Evolutionary conservation across 2,888 invertebrate genomes (phyloP).

Genomic region (Rhamnusium bicolor): DNA sequence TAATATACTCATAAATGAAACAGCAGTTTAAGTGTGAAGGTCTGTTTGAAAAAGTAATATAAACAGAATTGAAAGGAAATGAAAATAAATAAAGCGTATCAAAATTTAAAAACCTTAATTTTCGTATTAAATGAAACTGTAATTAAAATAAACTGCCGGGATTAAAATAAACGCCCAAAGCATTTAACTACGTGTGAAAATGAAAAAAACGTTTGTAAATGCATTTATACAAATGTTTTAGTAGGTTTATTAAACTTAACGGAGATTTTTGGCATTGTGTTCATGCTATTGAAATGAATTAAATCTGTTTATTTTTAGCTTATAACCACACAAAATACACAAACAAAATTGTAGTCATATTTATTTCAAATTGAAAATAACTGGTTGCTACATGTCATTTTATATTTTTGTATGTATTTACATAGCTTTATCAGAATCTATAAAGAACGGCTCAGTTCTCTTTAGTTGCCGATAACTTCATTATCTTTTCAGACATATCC

Average conservation of each 20-base stretch:
- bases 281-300: background rate
- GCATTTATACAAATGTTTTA: background rate
- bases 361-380: background rate
- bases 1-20: background rate
- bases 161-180: background rate
- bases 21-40: background rate
- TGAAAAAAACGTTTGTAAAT: background rate
- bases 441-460: background rate
- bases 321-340: background rate
- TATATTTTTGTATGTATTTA: background rate
- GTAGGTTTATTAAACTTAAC: background rate
- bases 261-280: background rate
- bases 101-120: background rate
- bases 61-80: background rate
- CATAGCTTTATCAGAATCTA: background rate
- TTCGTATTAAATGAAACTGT: background rate
- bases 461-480: too few relatives aligned
- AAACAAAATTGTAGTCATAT: background rate
- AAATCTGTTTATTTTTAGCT: background rate
- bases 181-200: background rate
- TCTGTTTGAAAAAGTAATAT: background rate
- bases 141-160: background rate
- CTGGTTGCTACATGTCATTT: background rate
- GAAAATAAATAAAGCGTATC: background rate
- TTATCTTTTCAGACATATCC: too few relatives aligned